Conservation (phyloP, 2,888 invertebrate species). For the Pollenia labialis region DNA sequence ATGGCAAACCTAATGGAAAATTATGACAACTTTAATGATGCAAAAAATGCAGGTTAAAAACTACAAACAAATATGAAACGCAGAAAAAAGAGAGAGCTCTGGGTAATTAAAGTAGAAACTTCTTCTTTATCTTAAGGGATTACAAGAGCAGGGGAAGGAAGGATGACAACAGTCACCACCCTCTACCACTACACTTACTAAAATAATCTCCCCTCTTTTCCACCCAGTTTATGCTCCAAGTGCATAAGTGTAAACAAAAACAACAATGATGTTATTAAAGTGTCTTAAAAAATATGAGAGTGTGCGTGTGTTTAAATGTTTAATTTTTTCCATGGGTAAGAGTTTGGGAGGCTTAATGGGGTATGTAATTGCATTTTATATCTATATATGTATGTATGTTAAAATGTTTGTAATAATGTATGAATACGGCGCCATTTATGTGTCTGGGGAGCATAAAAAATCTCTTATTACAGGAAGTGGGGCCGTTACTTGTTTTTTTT, state of each 20-base stretch:
- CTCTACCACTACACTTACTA: conserved; percentile 1
- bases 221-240: conserved; percentile 7
- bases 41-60: conserved; percentile 69
- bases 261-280: conserved; percentile 45
- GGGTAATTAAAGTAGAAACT: conserved; percentile 40
- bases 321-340: background rate
- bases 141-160: background rate
- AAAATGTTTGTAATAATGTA: conserved; percentile 18
- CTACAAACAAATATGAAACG: conserved; percentile 35
- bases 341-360: conserved; percentile 66
- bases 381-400: background rate
- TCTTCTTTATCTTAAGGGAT: conserved; percentile 62
- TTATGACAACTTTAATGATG: conserved; percentile 75
- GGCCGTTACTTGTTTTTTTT: conserved; percentile 22
- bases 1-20: conserved; percentile 74
- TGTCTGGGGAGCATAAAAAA: conserved; percentile 62
- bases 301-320: background rate
- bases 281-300: conserved; percentile 2
- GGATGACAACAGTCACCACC: conserved; percentile 56
- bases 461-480: conserved; percentile 37
- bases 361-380: conserved; percentile 73
- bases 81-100: background rate
- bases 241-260: conserved; percentile 69
- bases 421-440: conserved; percentile 66
- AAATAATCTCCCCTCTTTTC: background rate